Percentiles rank a stretch among this genome's conserved stretches.
Conservation (phyloP, 2,797 vertebrate genomes). For the Bufotes viridis region DNA sequence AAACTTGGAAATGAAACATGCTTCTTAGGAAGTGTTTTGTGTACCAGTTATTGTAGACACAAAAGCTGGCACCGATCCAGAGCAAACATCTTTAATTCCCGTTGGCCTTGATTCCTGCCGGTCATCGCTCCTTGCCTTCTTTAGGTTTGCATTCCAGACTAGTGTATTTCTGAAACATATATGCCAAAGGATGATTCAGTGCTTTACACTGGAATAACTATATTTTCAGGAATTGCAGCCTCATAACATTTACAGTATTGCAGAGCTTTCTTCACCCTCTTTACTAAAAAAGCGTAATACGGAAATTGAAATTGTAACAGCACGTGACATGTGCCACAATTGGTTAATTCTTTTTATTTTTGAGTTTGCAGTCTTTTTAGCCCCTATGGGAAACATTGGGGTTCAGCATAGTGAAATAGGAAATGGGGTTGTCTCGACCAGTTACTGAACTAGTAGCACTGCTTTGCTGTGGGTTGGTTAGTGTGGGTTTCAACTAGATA, state of each 20-base stretch:
- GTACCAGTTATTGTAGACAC: background rate
- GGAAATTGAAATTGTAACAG: too few relatives aligned
- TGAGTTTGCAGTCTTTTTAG: too few relatives aligned
- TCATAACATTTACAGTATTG: background rate
- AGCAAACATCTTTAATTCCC: background rate
- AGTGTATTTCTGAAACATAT: background rate
- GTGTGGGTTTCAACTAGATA: too few relatives aligned
- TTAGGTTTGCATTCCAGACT: background rate
- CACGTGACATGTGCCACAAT: too few relatives aligned
- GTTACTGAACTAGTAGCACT: too few relatives aligned
- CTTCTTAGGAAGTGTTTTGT: constrained; percentile 1
- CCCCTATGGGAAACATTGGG: too few relatives aligned
- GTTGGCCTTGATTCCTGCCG: too few relatives aligned
- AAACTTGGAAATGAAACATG: background rate
- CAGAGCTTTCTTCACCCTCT: background rate
- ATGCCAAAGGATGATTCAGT: background rate
- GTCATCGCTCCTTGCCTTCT: background rate
- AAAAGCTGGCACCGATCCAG: background rate
- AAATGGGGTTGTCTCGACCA: too few relatives aligned
- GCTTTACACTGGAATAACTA: background rate
- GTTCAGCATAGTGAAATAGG: too few relatives aligned
- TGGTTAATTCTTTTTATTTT: too few relatives aligned
- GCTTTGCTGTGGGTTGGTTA: too few relatives aligned
- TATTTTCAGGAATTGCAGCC: background rate
- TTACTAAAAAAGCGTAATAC: too few relatives aligned